Conservation (phyloP, 2,113 vertebrate species). For the Silurus meridionalis region DNA sequence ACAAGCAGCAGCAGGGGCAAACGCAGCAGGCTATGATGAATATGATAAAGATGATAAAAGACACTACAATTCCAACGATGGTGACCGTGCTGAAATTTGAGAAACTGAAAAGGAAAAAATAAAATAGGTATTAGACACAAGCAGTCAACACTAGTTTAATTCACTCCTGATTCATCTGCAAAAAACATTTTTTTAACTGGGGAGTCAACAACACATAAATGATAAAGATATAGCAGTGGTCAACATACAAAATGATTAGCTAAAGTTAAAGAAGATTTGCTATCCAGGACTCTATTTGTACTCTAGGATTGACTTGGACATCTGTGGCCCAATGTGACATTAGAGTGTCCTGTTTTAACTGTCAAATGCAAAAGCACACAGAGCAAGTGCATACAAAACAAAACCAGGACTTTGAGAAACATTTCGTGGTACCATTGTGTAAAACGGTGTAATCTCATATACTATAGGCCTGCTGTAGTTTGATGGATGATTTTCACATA, state of each 20-base stretch:
- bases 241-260: background rate
- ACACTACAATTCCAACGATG: constrained; percentile 40
- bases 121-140: background rate
- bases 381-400: background rate
- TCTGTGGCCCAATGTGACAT: background rate
- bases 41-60: constrained; percentile 59
- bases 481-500: background rate
- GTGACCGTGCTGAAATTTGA: rapidly evolving
- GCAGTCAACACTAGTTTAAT: background rate
- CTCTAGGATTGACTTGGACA: background rate
- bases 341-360: background rate
- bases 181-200: background rate
- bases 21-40: constrained; percentile 82
- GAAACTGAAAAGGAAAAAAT: background rate
- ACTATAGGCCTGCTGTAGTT: background rate
- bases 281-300: too few relatives aligned
- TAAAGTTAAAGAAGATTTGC: background rate
- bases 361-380: background rate
- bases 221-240: background rate
- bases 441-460: background rate
- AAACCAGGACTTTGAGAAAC: background rate
- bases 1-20: constrained; percentile 90
- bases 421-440: background rate
- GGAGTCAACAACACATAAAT: background rate
- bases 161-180: background rate